Base-by-base conservation (phyloP, 2,113 vertebrate species). In the Myiagra hebetior region DNA sequence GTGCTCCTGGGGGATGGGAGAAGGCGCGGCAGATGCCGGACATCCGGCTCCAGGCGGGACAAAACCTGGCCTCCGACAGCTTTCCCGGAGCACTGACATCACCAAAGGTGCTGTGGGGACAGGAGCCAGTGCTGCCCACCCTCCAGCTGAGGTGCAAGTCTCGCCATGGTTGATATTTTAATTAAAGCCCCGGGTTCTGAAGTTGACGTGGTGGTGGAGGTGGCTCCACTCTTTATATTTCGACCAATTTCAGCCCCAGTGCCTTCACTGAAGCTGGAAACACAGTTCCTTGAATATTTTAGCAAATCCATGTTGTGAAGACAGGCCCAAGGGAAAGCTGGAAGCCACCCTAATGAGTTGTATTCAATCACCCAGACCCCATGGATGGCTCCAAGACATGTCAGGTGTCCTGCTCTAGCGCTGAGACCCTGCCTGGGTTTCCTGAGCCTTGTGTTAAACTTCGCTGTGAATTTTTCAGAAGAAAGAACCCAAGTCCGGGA, bases 181-280 rank as follows among this genome's bases (percentile, higher is more conserved):
- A 11, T 69, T 65, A 62, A 80, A 86, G 20, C 37, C 33, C 14
- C 9, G 2, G 11, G 17, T 87, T 82, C 70, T 60, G 26, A 14
- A 46, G 73, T 41, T 2, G 4, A 4, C 0, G 0, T 7, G 57
- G 41, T 35, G 56, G 27, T 44, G 39, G 55, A 85, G 15, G 26
- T 33, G 28, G 5, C 30, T 81, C 56, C 30, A 10, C 19, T 87
- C 42, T n/a, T 56, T 3, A 0, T 12, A 13, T 56, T 52, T 53
- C 0, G 2, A 47, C 10, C 27, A 28, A 15, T 52, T 75, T 76
- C 49, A 87, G 31, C 16, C 44, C 16, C 2, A 1, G 4, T 39
- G 23, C 35, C 52, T 77, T 31, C 56, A 6, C 23, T 33, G 33
- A 24, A 74, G 42, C 39, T 62, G 30, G 49, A 89, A 33, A 67